A percentile compares a stretch with the other conserved stretches of the same genome.
phyloP scores from a whole-genome alignment of 2,113 vertebrate species.

The Lagenorhynchus albirostris region DNA sequence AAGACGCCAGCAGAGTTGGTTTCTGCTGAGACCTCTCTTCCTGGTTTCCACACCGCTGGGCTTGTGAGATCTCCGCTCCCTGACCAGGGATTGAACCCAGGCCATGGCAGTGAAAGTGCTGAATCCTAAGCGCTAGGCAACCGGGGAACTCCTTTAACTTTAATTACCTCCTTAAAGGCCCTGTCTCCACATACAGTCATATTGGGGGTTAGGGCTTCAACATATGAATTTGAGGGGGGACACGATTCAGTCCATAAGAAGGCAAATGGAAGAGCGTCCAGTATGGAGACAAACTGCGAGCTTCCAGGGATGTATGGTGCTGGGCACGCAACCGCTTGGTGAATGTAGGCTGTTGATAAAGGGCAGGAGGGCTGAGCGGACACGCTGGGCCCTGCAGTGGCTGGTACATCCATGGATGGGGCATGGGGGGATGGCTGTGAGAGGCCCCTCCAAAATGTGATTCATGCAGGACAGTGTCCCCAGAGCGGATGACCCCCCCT shows the following conservation, averaged over 20 bases:
- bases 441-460: not conserved
- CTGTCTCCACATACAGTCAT: not conserved
- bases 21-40: not conserved
- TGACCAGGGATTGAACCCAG: not conserved
- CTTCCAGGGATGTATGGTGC: fast-evolving
- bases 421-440: not conserved
- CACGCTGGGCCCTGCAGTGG: not conserved
- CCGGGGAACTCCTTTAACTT: not conserved
- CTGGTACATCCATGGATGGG: not conserved
- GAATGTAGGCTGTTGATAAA: not conserved
- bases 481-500: not conserved
- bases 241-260: not conserved
- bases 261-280: not conserved
- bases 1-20: not conserved
- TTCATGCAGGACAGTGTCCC: not conserved
- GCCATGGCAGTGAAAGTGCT: not conserved
- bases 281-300: not conserved
- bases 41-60: not conserved
- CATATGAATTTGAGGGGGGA: not conserved
- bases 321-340: not conserved
- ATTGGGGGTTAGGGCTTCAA: not conserved
- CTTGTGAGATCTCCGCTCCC: not conserved
- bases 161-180: not conserved
- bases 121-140: not conserved
- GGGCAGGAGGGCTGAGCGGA: not conserved